Conservation (phyloP, 2,113 vertebrate species). For the Scomber japonicus region DNA sequence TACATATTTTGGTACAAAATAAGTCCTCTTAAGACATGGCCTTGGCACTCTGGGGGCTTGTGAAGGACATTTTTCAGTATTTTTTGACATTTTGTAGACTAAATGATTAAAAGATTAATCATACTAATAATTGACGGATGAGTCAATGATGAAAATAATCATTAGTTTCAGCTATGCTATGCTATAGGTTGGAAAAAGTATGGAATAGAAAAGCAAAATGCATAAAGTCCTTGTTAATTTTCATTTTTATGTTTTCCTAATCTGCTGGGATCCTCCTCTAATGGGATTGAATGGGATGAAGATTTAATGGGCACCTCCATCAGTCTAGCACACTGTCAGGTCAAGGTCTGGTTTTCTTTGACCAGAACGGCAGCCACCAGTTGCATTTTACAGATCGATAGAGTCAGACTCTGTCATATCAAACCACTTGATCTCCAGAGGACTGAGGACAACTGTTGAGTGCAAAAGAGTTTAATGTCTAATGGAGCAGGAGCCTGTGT, state of each 20-base stretch:
- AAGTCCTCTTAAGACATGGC: no score
- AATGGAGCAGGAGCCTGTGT: slow-evolving; percentile 20
- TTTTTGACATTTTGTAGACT: no score
- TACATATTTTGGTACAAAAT: no score
- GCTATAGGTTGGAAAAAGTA: background rate
- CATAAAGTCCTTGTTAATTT: background rate
- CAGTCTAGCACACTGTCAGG: slow-evolving; percentile 14
- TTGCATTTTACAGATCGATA: background rate
- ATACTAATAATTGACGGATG: no score
- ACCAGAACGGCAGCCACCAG: no score
- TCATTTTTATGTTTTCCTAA: background rate
- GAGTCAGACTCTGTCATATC: background rate
- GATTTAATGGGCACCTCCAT: slow-evolving; percentile 4
- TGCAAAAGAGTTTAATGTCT: slow-evolving; percentile 32
- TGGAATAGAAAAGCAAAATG: background rate
- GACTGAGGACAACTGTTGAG: background rate
- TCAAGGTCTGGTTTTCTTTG: slow-evolving; percentile 17
- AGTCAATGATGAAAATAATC: no score
- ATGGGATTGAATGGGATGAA: slow-evolving; percentile 4
- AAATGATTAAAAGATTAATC: no score
- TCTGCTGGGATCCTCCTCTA: background rate
- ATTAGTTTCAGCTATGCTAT: no score
- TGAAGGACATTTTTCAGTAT: no score
- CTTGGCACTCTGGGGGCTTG: no score
- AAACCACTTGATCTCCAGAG: slow-evolving; percentile 15